Evolutionary conservation across 1,140 invertebrate species (phyloP), one percentile per base, ranked within the genome.

Genomic region (Drosophila ogumai): DNA sequence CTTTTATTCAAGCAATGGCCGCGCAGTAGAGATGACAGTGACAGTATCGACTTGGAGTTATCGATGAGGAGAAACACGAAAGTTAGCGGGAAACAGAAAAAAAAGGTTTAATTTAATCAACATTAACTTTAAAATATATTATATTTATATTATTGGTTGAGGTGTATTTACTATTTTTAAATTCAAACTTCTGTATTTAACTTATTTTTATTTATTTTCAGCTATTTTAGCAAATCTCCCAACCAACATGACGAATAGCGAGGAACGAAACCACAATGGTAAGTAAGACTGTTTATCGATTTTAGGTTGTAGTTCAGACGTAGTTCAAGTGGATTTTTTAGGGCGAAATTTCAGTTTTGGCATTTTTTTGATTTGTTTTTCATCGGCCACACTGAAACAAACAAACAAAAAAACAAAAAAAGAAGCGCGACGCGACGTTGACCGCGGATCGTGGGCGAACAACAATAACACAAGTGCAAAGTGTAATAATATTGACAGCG

Each of bases 401-500:
- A 22, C 3, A 22, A 22, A 22, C 22, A 22, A 22, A 22, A 1
- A 22, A 22, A 22, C 22, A 22, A 22, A 22, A 22, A 22, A 22
- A 22, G 22, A 22, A 22, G 22, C 22, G 22, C 22, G 22, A 22
- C 22, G 22, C 22, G 22, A 22, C 22, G 22, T 22, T 22, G 22
- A 22, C 22, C 25, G 25, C 58, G 56, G 56, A 46, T 52, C 43
- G 56, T 43, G 31, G 41, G 22, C 50, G 43, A 72, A 72, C 34
- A 69, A 69, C 52, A 57, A 57, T 71, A 60, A 68, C 41, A 47
- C 41, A 60, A 71, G 19, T 38, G 67, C 10, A 9, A 9, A 32
- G 3, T 28, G 19, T 59, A 71, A 36, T 67, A 41, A 47, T 41
- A 69, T 58, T 69, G 44, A 17, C 38, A 25, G 47, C 17, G 41